These are phyloP conservation scores for Cichlasoma orientale DNA, from an alignment of 2,797 vertebrate species.

Conservation along the genomic window DNA sequence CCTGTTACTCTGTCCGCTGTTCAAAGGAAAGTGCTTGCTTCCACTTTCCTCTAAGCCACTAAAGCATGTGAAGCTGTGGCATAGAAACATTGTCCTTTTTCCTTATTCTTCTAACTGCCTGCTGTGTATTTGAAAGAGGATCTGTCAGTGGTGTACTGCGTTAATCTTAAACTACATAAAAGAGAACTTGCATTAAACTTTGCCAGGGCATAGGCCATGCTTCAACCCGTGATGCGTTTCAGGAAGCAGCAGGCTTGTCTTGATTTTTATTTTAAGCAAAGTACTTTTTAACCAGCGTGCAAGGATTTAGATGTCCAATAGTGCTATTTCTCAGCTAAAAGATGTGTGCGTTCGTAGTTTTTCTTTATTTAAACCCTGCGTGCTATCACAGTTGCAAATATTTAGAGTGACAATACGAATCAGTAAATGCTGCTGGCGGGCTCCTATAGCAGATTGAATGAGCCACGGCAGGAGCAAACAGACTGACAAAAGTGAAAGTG, in stretches of 20 bases:
- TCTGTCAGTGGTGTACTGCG: not conserved
- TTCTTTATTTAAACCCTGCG: not conserved
- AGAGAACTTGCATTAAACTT: not conserved
- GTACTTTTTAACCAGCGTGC: not conserved
- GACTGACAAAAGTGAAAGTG: conserved; percentile 52
- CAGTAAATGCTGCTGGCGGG: not conserved
- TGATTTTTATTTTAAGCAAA: not conserved
- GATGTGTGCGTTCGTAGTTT: not conserved
- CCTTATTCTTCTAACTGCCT: not conserved
- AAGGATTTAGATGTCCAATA: not conserved
- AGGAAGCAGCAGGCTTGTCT: not conserved
- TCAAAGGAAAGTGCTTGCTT: conserved; percentile 10
- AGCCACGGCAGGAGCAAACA: conserved; percentile 7
- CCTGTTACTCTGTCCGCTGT: conserved; percentile 2
- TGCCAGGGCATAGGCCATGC: not conserved
- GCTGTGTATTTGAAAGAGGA: not conserved
- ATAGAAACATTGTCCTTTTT: conserved; percentile 5
- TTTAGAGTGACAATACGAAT: not conserved
- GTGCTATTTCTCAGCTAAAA: not conserved
- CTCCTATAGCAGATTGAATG: conserved; percentile 1
- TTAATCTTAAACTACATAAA: not conserved
- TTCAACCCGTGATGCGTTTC: not conserved
- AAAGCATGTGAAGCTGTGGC: conserved; percentile 12
- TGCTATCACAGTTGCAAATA: conserved; percentile 1
- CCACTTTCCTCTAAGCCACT: conserved; percentile 12